phyloP scores from a whole-genome alignment of 2,797 vertebrate species.

The Clarias platycephalus region DNA sequence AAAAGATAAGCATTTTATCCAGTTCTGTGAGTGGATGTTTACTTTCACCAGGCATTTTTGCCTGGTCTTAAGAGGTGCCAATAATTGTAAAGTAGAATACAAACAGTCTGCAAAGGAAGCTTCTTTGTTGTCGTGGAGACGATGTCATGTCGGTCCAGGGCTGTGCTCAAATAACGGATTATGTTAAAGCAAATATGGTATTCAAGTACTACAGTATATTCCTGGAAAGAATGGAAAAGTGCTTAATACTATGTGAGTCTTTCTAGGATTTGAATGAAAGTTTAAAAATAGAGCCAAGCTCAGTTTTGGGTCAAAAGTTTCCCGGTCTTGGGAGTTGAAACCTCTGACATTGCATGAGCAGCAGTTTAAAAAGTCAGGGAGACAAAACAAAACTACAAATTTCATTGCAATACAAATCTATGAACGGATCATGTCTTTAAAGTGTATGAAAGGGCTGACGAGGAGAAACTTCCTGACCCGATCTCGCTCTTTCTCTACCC shows the following conservation, averaged over 20 bases:
- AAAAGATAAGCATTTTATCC: not conserved
- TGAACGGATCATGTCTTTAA: not conserved
- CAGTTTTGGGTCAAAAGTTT: not conserved
- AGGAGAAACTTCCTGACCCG: constrained; percentile 6
- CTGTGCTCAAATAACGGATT: not conserved
- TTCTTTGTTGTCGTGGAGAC: constrained; percentile 43
- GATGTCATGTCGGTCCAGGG: not conserved
- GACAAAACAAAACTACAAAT: not conserved
- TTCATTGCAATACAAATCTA: not conserved
- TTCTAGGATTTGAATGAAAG: not conserved
- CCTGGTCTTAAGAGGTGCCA: not conserved
- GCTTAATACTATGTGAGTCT: not conserved
- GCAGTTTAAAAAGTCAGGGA: no score
- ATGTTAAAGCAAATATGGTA: not conserved
- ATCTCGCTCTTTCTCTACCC: not conserved
- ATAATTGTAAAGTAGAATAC: constrained; percentile 22
- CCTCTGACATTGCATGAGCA: no score
- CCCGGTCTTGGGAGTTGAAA: no score
- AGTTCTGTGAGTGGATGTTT: not conserved
- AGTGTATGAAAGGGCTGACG: constrained; percentile 1
- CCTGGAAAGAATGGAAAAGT: not conserved
- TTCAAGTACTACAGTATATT: no score
- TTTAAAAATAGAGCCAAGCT: not conserved
- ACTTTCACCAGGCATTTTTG: not conserved
- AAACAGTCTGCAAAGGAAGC: constrained; percentile 18